These are phyloP conservation scores for Andrena marginata DNA, from an alignment of 2,888 invertebrate genomes.

Conservation along the genomic window DNA sequence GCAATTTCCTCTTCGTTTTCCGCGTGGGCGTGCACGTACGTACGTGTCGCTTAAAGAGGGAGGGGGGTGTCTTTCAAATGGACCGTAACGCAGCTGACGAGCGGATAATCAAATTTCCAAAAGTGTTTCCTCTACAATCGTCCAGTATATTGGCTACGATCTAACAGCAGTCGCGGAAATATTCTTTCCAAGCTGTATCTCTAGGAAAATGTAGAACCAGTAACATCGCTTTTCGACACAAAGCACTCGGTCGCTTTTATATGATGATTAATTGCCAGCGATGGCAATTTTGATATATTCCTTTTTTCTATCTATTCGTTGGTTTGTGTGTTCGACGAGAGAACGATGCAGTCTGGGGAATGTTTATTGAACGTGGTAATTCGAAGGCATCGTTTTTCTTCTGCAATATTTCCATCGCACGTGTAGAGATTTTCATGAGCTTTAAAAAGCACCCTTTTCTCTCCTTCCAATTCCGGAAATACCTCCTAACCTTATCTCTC, in stretches of 20 bases:
- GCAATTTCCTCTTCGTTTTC: conserved; percentile 45
- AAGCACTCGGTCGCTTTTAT: conserved; percentile 1
- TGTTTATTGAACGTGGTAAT: conserved; percentile 4
- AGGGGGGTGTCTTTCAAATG: neutral
- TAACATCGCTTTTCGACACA: neutral
- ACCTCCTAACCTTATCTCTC: too few relatives aligned
- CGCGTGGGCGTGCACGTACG: neutral
- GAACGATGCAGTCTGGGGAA: neutral
- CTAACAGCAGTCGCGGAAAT: neutral
- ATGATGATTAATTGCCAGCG: conserved; percentile 20
- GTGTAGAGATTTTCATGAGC: neutral
- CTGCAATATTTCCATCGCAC: neutral
- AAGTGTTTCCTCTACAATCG: neutral
- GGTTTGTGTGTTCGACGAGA: neutral
- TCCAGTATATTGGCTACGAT: conserved; percentile 3
- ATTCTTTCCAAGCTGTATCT: too few relatives aligned
- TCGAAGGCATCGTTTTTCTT: neutral
- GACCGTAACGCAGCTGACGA: neutral
- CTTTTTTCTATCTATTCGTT: neutral
- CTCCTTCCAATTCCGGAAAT: neutral
- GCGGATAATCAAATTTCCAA: conserved; percentile 27
- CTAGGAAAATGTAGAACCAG: neutral
- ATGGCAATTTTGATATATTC: neutral
- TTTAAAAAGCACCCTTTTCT: neutral
- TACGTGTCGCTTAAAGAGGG: neutral